Conservation (phyloP, 2,888 invertebrate genomes). For the Drosophila vallismaia region DNA sequence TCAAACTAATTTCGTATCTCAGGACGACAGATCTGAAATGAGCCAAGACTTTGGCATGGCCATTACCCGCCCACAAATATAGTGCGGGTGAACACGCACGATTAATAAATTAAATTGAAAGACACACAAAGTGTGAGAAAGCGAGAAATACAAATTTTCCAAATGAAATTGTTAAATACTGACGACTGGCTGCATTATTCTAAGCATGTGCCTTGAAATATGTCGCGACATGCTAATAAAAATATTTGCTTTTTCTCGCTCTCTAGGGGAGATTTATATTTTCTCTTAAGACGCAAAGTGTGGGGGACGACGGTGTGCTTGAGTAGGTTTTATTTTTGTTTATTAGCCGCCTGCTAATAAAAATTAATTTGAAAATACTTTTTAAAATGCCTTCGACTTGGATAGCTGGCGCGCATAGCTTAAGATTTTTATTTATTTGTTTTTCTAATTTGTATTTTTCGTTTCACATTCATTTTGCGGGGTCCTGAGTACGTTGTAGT, state of each 20-base stretch:
- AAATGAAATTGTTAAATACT: conserved; percentile 70
- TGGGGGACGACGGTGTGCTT: conserved; percentile 17
- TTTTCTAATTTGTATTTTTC: conserved; percentile 61
- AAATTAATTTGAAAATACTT: conserved; percentile 79
- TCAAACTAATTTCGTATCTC: conserved; percentile 61
- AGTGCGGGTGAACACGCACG: conserved; percentile 68
- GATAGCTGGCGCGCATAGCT: conserved; percentile 44
- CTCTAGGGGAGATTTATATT: conserved; percentile 63
- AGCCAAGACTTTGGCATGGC: conserved; percentile 33
- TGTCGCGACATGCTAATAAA: conserved; percentile 79
- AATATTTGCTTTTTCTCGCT: conserved; percentile 51
- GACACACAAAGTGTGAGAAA: conserved; percentile 63
- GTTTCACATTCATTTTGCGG: conserved; percentile 58
- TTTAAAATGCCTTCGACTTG: conserved; percentile 68
- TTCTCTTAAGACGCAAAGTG: conserved; percentile 40
- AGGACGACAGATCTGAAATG: conserved; percentile 51
- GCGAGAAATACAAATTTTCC: conserved; percentile 32
- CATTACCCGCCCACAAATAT: conserved; percentile 70
- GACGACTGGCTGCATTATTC: conserved; percentile 59
- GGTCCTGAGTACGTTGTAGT: conserved; percentile 55
- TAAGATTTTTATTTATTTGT: conserved; percentile 76
- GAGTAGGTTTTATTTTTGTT: conserved; percentile 57
- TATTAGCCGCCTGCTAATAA: conserved; percentile 75
- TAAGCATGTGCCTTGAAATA: conserved; percentile 70
- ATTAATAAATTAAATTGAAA: conserved; percentile 81